Base-by-base conservation (phyloP, 2,113 vertebrate species). In the Gnathonemus longibarbis region DNA sequence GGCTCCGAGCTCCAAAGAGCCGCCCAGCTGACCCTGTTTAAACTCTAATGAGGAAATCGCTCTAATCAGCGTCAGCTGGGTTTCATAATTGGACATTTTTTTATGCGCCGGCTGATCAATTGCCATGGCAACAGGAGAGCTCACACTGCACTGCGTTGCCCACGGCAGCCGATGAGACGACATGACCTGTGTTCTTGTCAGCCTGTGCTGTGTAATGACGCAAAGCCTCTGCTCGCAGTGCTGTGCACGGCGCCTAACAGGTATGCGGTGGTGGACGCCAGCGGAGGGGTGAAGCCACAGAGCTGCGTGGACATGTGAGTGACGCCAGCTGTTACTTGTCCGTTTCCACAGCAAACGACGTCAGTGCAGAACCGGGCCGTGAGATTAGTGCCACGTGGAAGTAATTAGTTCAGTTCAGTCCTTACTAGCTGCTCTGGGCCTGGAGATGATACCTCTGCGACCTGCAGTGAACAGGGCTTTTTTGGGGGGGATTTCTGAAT, bases 271-370 rank as follows among this genome's bases (percentile, higher is more conserved):
- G 97, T 98, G 91, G 98, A 99, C 91, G 96, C 98, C 92, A 97
- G 97, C 3, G 98, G 98, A 93, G 98, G 98, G 21, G 98, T 99
- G 94, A 99, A 98, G 94, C 98, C 98, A 93, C 98, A 99, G 93
- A 99, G 98, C 94, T 99, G 98, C 93, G 96, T 99, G 94, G 98
- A 99, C 95, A 99, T 99, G 98, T 99, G 94, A 98, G 98, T 97
- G 92, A 90, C 91, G 7, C 31, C 58, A 19, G 39, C 27, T 39
- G 5, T 10, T 0, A n/a, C 39, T 10, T 27, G 2, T 35, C 3
- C 70, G 13, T 9, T 35, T 77, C 70, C 70, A 35, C 70, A 77
- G 27, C 74, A 5, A 13, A 39, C 74, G 17, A 77, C 50, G 31
- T 27, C 45, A 27, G n/a, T 11, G 62, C 62, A 31, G n/a, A 70